Base-by-base conservation (phyloP, 1,140 invertebrate species). In the Listronotus bonariensis region DNA sequence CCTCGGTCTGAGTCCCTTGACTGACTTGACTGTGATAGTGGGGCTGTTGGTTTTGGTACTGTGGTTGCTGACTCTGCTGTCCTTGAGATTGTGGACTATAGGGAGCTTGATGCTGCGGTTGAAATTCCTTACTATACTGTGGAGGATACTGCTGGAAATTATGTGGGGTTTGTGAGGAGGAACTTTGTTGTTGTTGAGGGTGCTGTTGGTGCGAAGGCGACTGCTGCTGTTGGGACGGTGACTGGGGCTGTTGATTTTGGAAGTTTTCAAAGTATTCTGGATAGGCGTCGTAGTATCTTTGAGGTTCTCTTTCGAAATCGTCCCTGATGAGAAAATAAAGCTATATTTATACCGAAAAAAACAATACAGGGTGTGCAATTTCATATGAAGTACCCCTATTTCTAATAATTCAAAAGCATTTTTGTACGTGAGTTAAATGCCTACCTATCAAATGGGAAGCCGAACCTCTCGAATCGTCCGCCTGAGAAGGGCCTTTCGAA, bases 371-470 rank as follows among this genome's bases (percentile, higher is more conserved):
- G n/a, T n/a, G n/a, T n/a, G n/a, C n/a, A n/a, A n/a, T n/a, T n/a
- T n/a, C n/a, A n/a, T n/a, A n/a, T n/a, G n/a, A n/a, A n/a, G n/a
- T n/a, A n/a, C n/a, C n/a, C n/a, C n/a, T n/a, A n/a, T n/a, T n/a
- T n/a, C n/a, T n/a, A n/a, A n/a, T n/a, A n/a, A n/a, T n/a, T n/a
- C n/a, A n/a, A n/a, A n/a, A n/a, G n/a, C n/a, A n/a, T n/a, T n/a
- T n/a, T n/a, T n/a, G n/a, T n/a, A n/a, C n/a, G n/a, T n/a, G n/a
- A n/a, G n/a, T n/a, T n/a, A n/a, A n/a, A n/a, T 26, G 20, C 20
- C 5, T 45, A 55, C 61, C 84, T 80, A 77, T 86, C 84, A 64
- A 87, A 86, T 40, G 82, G 82, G 75, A 82, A 82, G 66, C 82
- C 79, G 72, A 84, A 83, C 65, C 79, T 64, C 42, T 75, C 71